Evolutionary conservation across 2,797 vertebrate genomes (phyloP).

Genomic region (Thalassophryne amazonica): DNA sequence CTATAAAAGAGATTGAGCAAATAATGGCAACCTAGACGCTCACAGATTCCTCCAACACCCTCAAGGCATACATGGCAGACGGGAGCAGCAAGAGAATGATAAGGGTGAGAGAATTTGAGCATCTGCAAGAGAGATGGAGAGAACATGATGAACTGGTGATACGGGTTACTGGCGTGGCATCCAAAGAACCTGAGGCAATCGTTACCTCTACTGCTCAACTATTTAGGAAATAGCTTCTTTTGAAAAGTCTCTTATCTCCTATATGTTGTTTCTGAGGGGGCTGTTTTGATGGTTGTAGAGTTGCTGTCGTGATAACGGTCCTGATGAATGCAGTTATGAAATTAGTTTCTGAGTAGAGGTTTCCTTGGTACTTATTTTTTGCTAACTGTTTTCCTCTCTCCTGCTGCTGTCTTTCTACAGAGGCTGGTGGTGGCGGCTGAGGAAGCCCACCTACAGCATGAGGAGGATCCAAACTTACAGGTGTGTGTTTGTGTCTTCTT

Average conservation of each 20-base stretch:
- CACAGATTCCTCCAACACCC: constrained; percentile 18
- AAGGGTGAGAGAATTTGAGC: constrained; percentile 17
- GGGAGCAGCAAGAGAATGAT: constrained; percentile 34
- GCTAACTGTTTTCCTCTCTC: too few species aligned
- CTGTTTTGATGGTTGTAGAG: constrained; percentile 1
- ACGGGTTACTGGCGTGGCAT: constrained; percentile 44
- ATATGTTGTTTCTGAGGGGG: background rate
- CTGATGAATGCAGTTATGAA: constrained; percentile 19
- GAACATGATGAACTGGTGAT: constrained; percentile 41
- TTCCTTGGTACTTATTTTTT: constrained; percentile 13
- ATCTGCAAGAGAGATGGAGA: background rate
- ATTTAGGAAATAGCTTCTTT: constrained; percentile 61
- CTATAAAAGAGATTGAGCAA: background rate
- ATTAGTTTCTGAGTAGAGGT: constrained; percentile 7
- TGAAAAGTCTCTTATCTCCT: constrained; percentile 23
- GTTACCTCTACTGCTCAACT: constrained; percentile 61
- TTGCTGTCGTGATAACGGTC: constrained; percentile 12
- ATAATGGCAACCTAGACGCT: constrained; percentile 13
- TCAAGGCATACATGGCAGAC: constrained; percentile 39
- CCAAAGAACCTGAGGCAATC: constrained; percentile 54
- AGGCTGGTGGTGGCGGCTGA: constrained; percentile 95
- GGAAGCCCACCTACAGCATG: constrained; percentile 94
- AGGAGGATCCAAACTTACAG: constrained; percentile 93
- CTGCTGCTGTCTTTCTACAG: constrained; percentile 57
- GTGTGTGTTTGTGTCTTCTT: constrained; percentile 59